These are phyloP conservation scores for Apteryx owenii DNA, from an alignment of 2,113 vertebrate genomes.

Conservation along the genomic window DNA sequence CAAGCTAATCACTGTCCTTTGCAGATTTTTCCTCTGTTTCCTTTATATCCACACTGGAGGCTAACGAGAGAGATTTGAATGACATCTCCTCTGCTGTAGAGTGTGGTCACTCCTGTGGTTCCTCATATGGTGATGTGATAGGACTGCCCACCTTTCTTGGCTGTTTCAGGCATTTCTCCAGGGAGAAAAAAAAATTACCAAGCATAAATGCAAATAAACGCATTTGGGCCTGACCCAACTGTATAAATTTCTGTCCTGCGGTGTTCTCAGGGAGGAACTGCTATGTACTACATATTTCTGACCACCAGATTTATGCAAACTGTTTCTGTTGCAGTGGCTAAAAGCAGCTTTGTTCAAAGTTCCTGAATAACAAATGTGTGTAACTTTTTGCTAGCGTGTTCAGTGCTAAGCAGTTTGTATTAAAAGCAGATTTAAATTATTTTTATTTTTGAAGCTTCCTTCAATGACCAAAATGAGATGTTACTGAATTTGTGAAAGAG, in stretches of 20 bases:
- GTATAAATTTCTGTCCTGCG: not conserved
- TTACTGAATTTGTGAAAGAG: fast-evolving
- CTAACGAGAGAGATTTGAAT: not conserved
- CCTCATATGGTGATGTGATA: fast-evolving
- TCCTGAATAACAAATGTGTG: not conserved
- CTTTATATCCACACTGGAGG: not conserved
- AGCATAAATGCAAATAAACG: not conserved
- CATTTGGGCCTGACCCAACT: not conserved
- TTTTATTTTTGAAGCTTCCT: not conserved
- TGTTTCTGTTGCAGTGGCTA: not conserved
- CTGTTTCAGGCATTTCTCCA: not conserved
- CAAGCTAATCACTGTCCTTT: not conserved
- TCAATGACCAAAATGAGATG: not conserved
- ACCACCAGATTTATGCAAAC: not conserved
- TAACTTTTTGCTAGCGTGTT: fast-evolving
- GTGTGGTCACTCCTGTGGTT: not conserved
- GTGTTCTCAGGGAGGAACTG: not conserved
- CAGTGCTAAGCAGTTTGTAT: not conserved
- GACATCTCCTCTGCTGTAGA: fast-evolving
- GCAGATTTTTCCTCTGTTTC: not conserved
- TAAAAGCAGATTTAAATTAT: not conserved
- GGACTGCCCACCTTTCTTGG: not conserved
- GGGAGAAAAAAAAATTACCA: not conserved
- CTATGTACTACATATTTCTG: not conserved
- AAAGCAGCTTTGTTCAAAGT: not conserved